phyloP scores from a whole-genome alignment of 1,140 invertebrate genomes.

The Harlomillsia oculata region DNA sequence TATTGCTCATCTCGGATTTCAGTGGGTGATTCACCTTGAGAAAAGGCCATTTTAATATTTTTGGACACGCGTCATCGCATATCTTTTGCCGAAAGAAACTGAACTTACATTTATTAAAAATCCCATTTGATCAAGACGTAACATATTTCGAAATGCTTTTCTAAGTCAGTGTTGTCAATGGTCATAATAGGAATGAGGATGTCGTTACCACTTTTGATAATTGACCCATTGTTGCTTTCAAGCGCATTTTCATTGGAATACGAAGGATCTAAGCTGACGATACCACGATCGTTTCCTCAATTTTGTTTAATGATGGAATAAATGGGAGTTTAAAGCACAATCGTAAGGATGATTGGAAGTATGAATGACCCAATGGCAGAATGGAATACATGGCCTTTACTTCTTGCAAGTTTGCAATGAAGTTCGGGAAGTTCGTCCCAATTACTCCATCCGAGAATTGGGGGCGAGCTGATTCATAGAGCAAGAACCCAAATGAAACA shows the following conservation, averaged over 20 bases:
- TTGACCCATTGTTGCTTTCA: too few relatives aligned
- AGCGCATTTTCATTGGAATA: too few relatives aligned
- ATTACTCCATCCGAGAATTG: slow-evolving; percentile 17
- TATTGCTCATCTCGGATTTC: too few relatives aligned
- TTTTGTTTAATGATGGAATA: slow-evolving; percentile 16
- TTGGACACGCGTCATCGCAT: too few relatives aligned
- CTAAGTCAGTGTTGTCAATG: slow-evolving; percentile 88
- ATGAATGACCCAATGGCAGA: slow-evolving; percentile 24
- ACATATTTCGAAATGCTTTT: slow-evolving; percentile 61
- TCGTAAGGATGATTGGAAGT: slow-evolving; percentile 26
- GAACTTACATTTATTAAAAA: too few relatives aligned
- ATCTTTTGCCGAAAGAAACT: too few relatives aligned
- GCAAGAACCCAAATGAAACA: slow-evolving; percentile 51
- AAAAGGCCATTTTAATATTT: too few relatives aligned
- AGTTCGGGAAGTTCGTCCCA: background rate
- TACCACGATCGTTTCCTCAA: slow-evolving; percentile 9
- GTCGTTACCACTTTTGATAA: too few relatives aligned
- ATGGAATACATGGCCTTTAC: slow-evolving; percentile 18
- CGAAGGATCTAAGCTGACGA: slow-evolving; percentile 15
- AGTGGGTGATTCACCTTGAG: too few relatives aligned
- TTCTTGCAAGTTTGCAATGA: slow-evolving; percentile 39
- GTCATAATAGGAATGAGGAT: slow-evolving; percentile 95
- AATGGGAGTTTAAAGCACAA: slow-evolving; percentile 21
- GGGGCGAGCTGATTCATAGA: slow-evolving; percentile 56
- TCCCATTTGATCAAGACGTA: too few relatives aligned